These are phyloP conservation scores for Hyphantria cunea DNA, from an alignment of 1,140 invertebrate genomes.

Conservation along the genomic window DNA sequence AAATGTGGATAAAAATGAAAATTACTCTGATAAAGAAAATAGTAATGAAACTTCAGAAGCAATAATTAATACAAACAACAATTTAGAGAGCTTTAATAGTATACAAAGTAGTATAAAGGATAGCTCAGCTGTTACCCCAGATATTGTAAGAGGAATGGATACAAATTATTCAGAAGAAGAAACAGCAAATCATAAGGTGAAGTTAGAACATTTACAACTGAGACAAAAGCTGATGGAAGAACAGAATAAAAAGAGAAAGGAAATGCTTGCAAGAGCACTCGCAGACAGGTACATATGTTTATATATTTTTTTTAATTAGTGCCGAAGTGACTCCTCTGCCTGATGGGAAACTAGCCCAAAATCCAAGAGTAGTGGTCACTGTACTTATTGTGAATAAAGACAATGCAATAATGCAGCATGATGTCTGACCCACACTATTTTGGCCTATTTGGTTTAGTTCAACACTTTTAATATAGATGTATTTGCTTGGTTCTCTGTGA, in stretches of 20 bases:
- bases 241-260: conserved; percentile 88
- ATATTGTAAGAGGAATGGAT: conserved; percentile 62
- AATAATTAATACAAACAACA: conserved; percentile 18
- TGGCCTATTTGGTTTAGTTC: too few relatives aligned
- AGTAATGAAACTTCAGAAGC: conserved; percentile 26
- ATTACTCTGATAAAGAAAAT: conserved; percentile 9
- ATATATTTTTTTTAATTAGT: too few relatives aligned
- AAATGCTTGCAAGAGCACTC: conserved; percentile 87
- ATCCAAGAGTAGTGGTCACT: too few relatives aligned
- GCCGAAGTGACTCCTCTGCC: too few relatives aligned
- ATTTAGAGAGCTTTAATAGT: conserved; percentile 33
- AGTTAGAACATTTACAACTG: conserved; percentile 85
- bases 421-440: too few relatives aligned
- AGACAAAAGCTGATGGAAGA: conserved; percentile 89
- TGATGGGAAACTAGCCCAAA: too few relatives aligned
- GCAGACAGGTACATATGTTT: conserved; percentile 88
- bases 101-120: conserved; percentile 39
- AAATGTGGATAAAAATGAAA: conserved; percentile 24
- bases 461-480: too few relatives aligned
- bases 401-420: too few relatives aligned
- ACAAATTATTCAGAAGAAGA: conserved; percentile 72
- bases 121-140: conserved; percentile 48
- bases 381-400: too few relatives aligned
- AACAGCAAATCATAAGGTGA: conserved; percentile 59
- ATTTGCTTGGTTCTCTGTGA: too few relatives aligned